Evolutionary conservation across 2,888 invertebrate species (phyloP).

Genomic region (Himalopsyche kuldschensis): DNA sequence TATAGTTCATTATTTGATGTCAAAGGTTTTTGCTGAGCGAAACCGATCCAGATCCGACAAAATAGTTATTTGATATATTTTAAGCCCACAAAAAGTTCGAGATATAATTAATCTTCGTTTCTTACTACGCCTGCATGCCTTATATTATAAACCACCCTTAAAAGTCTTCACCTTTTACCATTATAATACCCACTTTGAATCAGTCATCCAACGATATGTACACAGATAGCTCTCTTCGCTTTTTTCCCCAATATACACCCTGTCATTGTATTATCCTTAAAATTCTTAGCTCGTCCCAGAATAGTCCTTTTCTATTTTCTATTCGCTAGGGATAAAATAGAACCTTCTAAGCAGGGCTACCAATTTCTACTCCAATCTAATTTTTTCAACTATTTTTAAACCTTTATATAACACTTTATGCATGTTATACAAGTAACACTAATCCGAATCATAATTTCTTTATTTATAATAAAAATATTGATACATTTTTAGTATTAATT

Average conservation of each 20-base stretch:
- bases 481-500: too few relatives aligned
- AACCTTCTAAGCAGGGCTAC: neutral
- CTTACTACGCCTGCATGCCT: too few relatives aligned
- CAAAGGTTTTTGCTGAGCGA: too few relatives aligned
- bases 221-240: neutral
- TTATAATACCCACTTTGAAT: neutral
- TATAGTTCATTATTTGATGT: too few relatives aligned
- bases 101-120: too few relatives aligned
- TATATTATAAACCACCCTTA: neutral
- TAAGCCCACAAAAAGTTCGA: too few relatives aligned
- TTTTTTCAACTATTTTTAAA: neutral
- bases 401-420: too few relatives aligned
- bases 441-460: too few relatives aligned
- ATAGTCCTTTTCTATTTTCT: slow-evolving; percentile 11
- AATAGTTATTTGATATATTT: too few relatives aligned
- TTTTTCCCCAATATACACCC: neutral
- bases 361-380: neutral
- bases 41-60: too few relatives aligned
- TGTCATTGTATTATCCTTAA: slow-evolving; percentile 12
- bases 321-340: neutral
- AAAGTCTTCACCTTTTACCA: neutral
- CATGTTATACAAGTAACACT: too few relatives aligned
- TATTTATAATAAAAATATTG: too few relatives aligned
- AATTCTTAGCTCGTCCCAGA: slow-evolving; percentile 2
- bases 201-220: neutral